Percentiles rank a stretch among this genome's conserved stretches.
These are phyloP conservation scores for Cardiocondyla obscurior DNA, from an alignment of 1,140 invertebrate species.

Conservation along the genomic window DNA sequence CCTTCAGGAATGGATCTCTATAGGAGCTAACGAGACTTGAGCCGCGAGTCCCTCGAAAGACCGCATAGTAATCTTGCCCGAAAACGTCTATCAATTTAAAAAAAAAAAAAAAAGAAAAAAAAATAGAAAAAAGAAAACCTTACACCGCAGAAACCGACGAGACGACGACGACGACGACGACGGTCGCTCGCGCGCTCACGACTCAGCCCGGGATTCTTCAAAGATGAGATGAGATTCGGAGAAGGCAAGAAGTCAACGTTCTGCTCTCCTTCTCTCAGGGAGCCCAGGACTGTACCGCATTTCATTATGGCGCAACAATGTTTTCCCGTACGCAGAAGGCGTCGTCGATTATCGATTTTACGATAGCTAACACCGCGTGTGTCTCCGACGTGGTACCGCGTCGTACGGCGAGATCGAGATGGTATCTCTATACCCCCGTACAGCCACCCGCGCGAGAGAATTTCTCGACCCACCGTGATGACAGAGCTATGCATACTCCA, in stretches of 20 bases:
- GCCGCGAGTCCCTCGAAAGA: background rate
- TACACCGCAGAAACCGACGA: background rate
- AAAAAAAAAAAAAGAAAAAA: too few species aligned
- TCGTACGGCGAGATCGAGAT: background rate
- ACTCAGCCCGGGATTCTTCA: too few species aligned
- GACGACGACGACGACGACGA: too few species aligned
- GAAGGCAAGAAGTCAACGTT: background rate
- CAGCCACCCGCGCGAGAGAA: background rate
- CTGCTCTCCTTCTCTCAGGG: background rate
- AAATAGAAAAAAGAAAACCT: too few species aligned
- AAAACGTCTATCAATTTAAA: background rate
- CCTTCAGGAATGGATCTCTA: conserved; percentile 18
- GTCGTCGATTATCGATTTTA: conserved; percentile 61
- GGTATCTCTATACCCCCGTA: background rate
- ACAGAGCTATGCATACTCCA: conserved; percentile 3
- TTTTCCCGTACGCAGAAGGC: conserved; percentile 13
- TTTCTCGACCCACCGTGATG: background rate
- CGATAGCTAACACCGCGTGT: background rate
- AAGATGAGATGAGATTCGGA: background rate
- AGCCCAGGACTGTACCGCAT: conserved; percentile 38
- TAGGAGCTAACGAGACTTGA: background rate
- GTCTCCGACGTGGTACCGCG: background rate
- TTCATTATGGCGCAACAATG: conserved; percentile 22
- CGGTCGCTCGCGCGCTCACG: background rate
- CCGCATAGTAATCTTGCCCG: background rate